These are phyloP conservation scores for Sardina pilchardus DNA, from an alignment of 2,113 vertebrate species.

Conservation along the genomic window DNA sequence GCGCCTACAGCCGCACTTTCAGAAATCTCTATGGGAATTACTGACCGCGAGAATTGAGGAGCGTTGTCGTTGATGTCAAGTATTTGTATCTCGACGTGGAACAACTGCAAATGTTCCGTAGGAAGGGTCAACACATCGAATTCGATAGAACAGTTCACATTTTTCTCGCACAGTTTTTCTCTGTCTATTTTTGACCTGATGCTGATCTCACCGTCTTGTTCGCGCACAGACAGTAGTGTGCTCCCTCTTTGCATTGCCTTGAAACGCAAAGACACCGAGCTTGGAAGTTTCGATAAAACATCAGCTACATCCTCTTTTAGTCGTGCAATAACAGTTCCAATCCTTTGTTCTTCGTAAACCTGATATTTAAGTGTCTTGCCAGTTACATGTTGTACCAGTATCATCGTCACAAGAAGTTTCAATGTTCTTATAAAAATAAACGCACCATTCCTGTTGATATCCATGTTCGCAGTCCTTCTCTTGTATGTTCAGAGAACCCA, in stretches of 20 bases:
- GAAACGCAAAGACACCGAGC: slow-evolving; percentile 84
- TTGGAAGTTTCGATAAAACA: slow-evolving; percentile 83
- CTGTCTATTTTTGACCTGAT: slow-evolving; percentile 90
- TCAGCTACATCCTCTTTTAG: slow-evolving; percentile 90
- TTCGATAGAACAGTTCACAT: slow-evolving; percentile 93
- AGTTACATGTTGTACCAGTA: slow-evolving; percentile 59
- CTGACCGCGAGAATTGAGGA: slow-evolving; percentile 87
- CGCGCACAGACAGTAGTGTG: slow-evolving; percentile 83
- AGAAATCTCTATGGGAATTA: slow-evolving; percentile 93
- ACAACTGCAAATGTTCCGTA: slow-evolving; percentile 93
- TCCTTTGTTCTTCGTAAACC: slow-evolving; percentile 91
- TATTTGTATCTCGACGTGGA: slow-evolving; percentile 94
- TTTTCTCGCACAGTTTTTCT: slow-evolving; percentile 95
- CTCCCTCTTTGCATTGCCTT: slow-evolving; percentile 88
- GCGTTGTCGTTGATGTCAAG: slow-evolving; percentile 96
- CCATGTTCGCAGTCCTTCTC: slow-evolving; percentile 30
- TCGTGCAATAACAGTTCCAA: slow-evolving; percentile 87
- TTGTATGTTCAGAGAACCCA: not conserved
- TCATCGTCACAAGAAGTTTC: slow-evolving; percentile 64
- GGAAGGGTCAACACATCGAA: slow-evolving; percentile 96
- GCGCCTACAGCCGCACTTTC: slow-evolving; percentile 92
- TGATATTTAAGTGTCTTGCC: slow-evolving; percentile 89
- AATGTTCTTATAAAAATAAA: slow-evolving; percentile 53
- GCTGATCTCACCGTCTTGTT: slow-evolving; percentile 93
- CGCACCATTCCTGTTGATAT: slow-evolving; percentile 45